phyloP scores from a whole-genome alignment of 1,140 invertebrate genomes.

The Papilio polyxenes region DNA sequence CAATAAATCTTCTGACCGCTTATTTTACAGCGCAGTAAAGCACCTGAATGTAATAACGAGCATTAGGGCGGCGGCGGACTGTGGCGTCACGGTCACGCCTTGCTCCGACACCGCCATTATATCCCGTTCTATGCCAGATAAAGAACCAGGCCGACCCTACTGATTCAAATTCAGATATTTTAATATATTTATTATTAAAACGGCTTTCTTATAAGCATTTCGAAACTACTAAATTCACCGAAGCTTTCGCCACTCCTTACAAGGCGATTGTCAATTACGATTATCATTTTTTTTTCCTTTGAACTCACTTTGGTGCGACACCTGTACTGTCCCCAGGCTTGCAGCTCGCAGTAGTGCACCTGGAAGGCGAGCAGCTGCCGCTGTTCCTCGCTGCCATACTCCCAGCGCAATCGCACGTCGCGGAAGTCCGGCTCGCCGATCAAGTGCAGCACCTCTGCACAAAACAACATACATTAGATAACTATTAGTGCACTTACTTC shows the following conservation, averaged over 20 bases:
- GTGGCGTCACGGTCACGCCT: constrained; percentile 48
- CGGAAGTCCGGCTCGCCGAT: constrained; percentile 87
- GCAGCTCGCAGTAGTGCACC: constrained; percentile 87
- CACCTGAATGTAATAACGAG: constrained; percentile 32
- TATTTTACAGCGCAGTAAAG: constrained; percentile 20
- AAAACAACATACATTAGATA: constrained; percentile 27
- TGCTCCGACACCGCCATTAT: constrained; percentile 47
- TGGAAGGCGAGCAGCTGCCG: constrained; percentile 80
- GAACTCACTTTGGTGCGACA: constrained; percentile 84
- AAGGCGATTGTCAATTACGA: background rate
- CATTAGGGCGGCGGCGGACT: constrained; percentile 39
- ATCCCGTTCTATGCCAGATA: constrained; percentile 46
- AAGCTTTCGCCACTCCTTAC: background rate
- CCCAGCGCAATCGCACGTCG: constrained; percentile 86
- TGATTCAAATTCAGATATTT: constrained; percentile 34
- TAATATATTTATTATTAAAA: constrained; percentile 16
- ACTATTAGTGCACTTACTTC: background rate
- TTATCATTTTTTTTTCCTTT: constrained; percentile 13
- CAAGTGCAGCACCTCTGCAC: constrained; percentile 83
- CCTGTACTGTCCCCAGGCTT: constrained; percentile 87
- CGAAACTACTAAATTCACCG: background rate
- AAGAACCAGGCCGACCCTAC: constrained; percentile 36
- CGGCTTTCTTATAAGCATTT: background rate
- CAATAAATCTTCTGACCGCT: background rate
- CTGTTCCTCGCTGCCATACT: constrained; percentile 73